phyloP scores from a whole-genome alignment of 2,113 vertebrate species.

The Glaucomys volans region DNA sequence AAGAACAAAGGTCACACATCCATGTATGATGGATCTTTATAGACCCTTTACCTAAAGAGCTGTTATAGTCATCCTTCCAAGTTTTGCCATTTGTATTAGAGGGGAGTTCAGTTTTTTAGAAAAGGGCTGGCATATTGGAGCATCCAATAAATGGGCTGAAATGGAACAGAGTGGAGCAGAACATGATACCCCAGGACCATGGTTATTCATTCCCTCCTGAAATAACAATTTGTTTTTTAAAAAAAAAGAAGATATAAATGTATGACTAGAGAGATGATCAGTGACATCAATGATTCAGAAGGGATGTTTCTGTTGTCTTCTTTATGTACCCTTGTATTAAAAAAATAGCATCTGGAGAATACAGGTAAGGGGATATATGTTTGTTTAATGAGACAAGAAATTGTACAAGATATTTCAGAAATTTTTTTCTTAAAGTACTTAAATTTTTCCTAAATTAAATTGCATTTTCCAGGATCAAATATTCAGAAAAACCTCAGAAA shows the following conservation, averaged over 20 bases:
- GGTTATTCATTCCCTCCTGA: background rate
- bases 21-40: background rate
- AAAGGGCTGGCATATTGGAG: background rate
- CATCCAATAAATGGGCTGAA: background rate
- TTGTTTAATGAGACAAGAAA: background rate
- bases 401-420: background rate
- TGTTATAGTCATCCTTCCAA: background rate
- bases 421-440: background rate
- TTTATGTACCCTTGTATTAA: background rate
- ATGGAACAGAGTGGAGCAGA: background rate
- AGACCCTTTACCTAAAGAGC: background rate
- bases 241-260: background rate
- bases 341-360: background rate
- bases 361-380: background rate
- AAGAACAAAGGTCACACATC: background rate
- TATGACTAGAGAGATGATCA: background rate
- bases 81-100: background rate
- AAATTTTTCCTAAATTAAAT: background rate
- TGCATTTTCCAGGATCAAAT: background rate
- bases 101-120: background rate
- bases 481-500: background rate
- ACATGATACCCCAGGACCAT: background rate
- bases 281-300: background rate
- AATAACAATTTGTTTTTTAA: constrained; percentile 19
- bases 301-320: background rate